These are phyloP conservation scores for Drosophila miranda DNA, from an alignment of 1,140 invertebrate species.

Conservation along the genomic window DNA sequence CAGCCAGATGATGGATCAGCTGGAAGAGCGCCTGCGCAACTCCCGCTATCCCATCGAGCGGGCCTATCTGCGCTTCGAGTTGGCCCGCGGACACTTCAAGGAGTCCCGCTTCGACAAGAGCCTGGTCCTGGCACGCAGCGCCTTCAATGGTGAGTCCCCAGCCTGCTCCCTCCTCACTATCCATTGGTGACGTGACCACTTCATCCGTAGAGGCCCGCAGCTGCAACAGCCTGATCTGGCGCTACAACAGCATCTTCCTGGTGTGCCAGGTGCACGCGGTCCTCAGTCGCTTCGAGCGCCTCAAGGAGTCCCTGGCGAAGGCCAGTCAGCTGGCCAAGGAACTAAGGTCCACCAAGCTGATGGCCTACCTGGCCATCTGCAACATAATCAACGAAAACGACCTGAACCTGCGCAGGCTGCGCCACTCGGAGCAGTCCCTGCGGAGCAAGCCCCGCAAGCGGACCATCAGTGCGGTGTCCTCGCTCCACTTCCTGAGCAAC, in stretches of 20 bases:
- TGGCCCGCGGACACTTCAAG: constrained; percentile 47
- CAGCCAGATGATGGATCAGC: constrained; percentile 38
- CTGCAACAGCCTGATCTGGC: constrained; percentile 52
- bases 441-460: background rate
- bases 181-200: background rate
- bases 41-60: constrained; percentile 54
- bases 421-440: background rate
- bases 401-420: constrained; percentile 9
- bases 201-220: constrained; percentile 31
- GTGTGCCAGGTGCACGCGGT: constrained; percentile 55
- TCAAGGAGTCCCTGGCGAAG: constrained; percentile 38
- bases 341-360: constrained; percentile 21
- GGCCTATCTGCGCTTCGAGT: constrained; percentile 50
- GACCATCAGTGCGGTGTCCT: background rate
- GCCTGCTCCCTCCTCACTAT: background rate
- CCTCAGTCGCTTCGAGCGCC: constrained; percentile 37
- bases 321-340: constrained; percentile 35
- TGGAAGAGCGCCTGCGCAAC: constrained; percentile 45
- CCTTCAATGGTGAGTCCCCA: constrained; percentile 29
- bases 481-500: background rate
- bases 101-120: constrained; percentile 38
- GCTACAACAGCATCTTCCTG: constrained; percentile 54
- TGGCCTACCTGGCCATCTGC: constrained; percentile 52
- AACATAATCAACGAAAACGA: constrained; percentile 44
- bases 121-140: constrained; percentile 27